Percentiles rank a stretch among this genome's conserved stretches.
These are phyloP conservation scores for Pogona vitticeps DNA, from an alignment of 2,113 vertebrate genomes.

Conservation along the genomic window DNA sequence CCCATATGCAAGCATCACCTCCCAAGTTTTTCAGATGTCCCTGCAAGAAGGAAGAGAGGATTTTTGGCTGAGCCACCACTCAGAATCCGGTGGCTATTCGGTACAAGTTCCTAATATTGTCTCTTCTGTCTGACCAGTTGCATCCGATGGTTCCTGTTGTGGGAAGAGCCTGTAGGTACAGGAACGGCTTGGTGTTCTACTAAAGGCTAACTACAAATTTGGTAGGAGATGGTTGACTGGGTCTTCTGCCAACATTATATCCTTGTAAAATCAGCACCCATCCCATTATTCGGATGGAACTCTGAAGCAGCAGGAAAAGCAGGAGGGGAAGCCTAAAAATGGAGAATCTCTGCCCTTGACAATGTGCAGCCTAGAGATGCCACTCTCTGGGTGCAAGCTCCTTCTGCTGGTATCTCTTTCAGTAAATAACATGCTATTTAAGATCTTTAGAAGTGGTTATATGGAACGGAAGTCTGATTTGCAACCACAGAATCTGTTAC, in stretches of 20 bases:
- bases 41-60: conserved; percentile 72
- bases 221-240: not conserved
- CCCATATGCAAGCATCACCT: conserved; percentile 81
- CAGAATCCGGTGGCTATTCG: conserved; percentile 70
- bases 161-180: not conserved
- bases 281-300: not conserved
- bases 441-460: not conserved
- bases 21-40: conserved; percentile 81
- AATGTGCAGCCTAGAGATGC: no score
- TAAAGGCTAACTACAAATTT: not conserved
- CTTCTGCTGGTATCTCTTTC: no score
- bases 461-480: not conserved
- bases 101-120: conserved; percentile 67
- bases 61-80: conserved; percentile 84
- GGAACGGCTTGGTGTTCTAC: not conserved
- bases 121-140: not conserved
- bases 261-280: not conserved
- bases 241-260: not conserved
- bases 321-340: no score
- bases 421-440: not conserved
- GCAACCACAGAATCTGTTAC: no score
- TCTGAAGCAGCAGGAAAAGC: not conserved
- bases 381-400: not conserved
- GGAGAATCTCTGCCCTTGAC: no score
- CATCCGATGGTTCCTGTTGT: not conserved